A percentile compares a stretch with the other conserved stretches of the same genome.
These are phyloP conservation scores for Platyura marginata DNA, from an alignment of 1,140 invertebrate genomes.

Conservation along the genomic window DNA sequence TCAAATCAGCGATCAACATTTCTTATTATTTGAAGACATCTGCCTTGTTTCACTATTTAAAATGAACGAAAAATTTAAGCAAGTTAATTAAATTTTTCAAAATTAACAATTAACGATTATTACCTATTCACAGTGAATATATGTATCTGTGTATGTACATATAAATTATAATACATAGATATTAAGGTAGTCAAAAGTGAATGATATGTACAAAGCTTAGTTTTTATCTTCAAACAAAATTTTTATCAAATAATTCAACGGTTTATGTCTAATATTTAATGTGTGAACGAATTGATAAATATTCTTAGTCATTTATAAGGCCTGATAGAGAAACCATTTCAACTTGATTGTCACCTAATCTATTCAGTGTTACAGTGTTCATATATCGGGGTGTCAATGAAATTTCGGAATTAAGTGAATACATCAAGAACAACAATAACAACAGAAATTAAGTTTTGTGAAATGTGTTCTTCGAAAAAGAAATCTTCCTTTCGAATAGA, in stretches of 20 bases:
- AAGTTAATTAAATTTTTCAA: no score
- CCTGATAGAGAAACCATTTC: neutral
- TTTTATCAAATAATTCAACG: neutral
- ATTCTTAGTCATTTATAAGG: neutral
- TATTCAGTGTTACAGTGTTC: neutral
- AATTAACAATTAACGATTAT: no score
- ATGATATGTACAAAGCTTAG: no score
- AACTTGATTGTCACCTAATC: neutral
- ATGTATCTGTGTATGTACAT: no score
- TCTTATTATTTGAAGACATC: no score
- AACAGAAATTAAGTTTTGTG: neutral
- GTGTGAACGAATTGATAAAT: neutral
- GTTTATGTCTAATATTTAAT: neutral
- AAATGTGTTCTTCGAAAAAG: neutral
- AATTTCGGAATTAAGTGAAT: neutral
- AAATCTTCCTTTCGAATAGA: constrained; percentile 1
- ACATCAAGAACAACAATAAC: neutral
- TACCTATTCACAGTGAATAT: no score
- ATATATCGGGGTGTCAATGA: neutral
- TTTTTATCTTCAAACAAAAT: no score
- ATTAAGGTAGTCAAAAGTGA: no score
- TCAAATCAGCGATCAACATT: no score
- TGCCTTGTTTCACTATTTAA: no score
- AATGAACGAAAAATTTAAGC: no score
- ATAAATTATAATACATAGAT: no score